Evolutionary conservation across 2,888 invertebrate genomes (phyloP), one percentile per base, ranked within the genome.

Genomic region (Caenorhabditis sp.): DNA sequence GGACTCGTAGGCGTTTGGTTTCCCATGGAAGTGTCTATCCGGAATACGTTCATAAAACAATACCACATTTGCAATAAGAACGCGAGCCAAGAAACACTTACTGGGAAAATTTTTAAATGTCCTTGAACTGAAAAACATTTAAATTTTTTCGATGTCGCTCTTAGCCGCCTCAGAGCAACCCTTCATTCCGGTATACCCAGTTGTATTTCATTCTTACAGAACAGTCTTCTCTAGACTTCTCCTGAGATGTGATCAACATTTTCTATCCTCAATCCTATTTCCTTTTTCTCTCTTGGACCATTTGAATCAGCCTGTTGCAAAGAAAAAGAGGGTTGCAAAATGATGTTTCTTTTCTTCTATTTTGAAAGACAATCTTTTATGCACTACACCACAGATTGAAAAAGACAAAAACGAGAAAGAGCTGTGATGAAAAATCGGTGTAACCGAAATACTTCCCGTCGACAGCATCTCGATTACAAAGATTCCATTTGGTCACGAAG

Each of bases 381-480:
- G 70, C 64, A 70, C 63, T 70, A 70, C 79, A 70, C 64, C 63
- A 54, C 63, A 79, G 76, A 66, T 49, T 54, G 76, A 61, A 70
- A 59, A 68, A 38, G 75, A 31, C 74, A 59, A 54, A 24, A 26
- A 54, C 54, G 54, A 44, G 26, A 19, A 41, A 69, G 69, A 69
- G 68, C 68, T 68, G 69, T 79, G 79, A 79, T 79, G 80, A 63
- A 80, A 80, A 80, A 74, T 56, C 69, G 68, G 69, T 80, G 80
- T 80, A 80, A 80, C 80, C 68, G 80, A 69, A 74, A 80, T 80
- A 80, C 80, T 80, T 80, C 80, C 63, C 74, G 68, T 31, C 31
- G 69, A 69, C 66, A 41, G 59, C 61, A 63, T 74, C 74, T 72
- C 80, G 80, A 79, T 79, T 79, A 79, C 79, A 79, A 79, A 79